Evolutionary conservation across 2,797 vertebrate species (phyloP), one percentile per base, ranked within the genome.

Genomic region (Podarcis lilfordi): DNA sequence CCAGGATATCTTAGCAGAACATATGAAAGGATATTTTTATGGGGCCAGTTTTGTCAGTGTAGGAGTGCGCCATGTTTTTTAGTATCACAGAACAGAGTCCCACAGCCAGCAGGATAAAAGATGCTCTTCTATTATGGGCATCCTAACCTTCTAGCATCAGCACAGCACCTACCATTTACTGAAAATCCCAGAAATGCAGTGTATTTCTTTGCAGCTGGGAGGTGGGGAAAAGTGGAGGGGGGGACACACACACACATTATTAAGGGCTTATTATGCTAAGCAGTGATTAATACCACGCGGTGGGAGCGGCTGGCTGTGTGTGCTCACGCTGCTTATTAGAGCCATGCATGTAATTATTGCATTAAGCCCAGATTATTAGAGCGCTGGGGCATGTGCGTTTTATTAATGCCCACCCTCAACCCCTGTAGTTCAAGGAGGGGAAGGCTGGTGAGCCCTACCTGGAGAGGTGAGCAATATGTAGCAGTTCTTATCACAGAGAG

Each of bases 281-380:
- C 76, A 61, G 82, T 61, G 86, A 84, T 87, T 85, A 85, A 87
- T 87, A 76, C 77, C 89, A 80, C 59, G 4, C n/a, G 15, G 82
- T 59, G 86, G 69, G 86, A 87, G 72, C 85, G 85, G 40, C 50
- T 84, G 77, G 59, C 71, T 80, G 71, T 55, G 77, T 64, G 27
- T 5, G 76, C 61, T 84, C 86, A 40, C 3, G 86, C 82, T 81
- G 86, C 82, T 80, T 90, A 85, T 87, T 85, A 87, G 69, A 87
- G 82, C 77, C 37, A 76, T 85, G 86, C 69, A 76, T 87, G 86
- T 90, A 90, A 90, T 90, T 90, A 90, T 84, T 77, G 77, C 82
- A 87, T 90, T 90, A 90, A 84, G 81, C 27, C 27, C 21, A 15
- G 82, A 84, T 90, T 87, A 87, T 87, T 85, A 76, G 43, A 90